Conservation (phyloP, 2,113 vertebrate genomes). For the Sinocyclocheilus rhinocerous region DNA sequence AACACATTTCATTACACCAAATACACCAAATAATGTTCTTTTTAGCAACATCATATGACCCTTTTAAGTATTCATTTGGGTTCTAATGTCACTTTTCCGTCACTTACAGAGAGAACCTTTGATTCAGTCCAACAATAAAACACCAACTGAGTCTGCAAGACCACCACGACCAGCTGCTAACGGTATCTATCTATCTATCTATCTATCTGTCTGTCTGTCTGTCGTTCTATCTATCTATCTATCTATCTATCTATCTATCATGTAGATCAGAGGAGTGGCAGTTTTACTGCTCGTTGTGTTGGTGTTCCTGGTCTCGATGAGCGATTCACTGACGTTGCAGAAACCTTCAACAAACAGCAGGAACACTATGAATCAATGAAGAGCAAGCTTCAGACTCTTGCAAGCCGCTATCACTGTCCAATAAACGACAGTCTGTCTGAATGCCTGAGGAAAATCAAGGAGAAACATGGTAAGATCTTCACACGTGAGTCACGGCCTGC, state of each 20-base stretch:
- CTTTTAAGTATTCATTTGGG: not conserved
- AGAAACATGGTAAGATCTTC: conserved; percentile 64
- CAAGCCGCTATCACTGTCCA: conserved; percentile 54
- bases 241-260: not conserved
- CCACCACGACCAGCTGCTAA: conserved; percentile 26
- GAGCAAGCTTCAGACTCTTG: conserved; percentile 59
- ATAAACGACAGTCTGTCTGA: conserved; percentile 48
- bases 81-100: not conserved
- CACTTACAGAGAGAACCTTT: conserved; percentile 71
- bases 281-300: conserved; percentile 65
- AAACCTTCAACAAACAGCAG: conserved; percentile 74
- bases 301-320: conserved; percentile 63
- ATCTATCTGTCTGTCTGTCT: not conserved
- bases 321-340: conserved; percentile 64
- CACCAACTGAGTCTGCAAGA: conserved; percentile 65
- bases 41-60: too few relatives aligned
- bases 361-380: conserved; percentile 66
- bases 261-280: conserved; percentile 44
- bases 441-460: conserved; percentile 63
- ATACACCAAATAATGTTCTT: too few relatives aligned
- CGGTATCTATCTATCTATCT: not conserved
- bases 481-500: not conserved
- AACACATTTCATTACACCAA: too few relatives aligned
- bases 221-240: not conserved
- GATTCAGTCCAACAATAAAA: conserved; percentile 47